Base-by-base conservation (phyloP, 2,113 vertebrate species). In the Narcine bancroftii region DNA sequence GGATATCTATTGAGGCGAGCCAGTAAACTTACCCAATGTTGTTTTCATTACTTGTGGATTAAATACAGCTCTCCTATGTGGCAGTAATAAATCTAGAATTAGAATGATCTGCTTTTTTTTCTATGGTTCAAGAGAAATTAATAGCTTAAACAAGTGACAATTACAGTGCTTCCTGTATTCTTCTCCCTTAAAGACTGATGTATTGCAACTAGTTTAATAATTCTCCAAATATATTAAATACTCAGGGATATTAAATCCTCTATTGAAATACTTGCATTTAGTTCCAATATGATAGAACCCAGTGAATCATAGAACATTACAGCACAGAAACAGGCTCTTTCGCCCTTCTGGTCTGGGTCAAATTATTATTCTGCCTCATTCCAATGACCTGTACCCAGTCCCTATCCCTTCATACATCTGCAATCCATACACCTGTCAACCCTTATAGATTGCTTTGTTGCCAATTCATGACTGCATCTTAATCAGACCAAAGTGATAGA, bases 21-120 rank as follows among this genome's bases (percentile, higher is more conserved):
- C 2, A 21, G 56, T 91, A 91, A 91, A 45, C 1, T 42, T 91
- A 63, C 87, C 39, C 56, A 69, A 39, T 66, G 87, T 69, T 91
- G 93, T 96, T 98, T 87, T 98, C 96, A 98, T 98, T 98, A 98
- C 97, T 96, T 97, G 95, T 94, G 97, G 97, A 98, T 99, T 98
- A 98, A 96, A 96, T 95, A 95, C 96, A 96, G 95, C 95, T 94
- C 96, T 96, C 95, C 95, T 96, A 94, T 94, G 95, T 95, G 95
- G 94, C 95, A 94, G 94, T 94, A 96, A 95, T 96, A 96, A 96
- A 95, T 94, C 94, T 93, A 96, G 93, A 85, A 93, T 95, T 97
- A 96, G 96, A 95, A 95, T 95, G 95, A 94, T 96, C 95, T 95
- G 95, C 95, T 94, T 95, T 95, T 26, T 91, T 91, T 39, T 69